These are phyloP conservation scores for Penaeus chinensis DNA, from an alignment of 1,140 invertebrate species.

Conservation along the genomic window DNA sequence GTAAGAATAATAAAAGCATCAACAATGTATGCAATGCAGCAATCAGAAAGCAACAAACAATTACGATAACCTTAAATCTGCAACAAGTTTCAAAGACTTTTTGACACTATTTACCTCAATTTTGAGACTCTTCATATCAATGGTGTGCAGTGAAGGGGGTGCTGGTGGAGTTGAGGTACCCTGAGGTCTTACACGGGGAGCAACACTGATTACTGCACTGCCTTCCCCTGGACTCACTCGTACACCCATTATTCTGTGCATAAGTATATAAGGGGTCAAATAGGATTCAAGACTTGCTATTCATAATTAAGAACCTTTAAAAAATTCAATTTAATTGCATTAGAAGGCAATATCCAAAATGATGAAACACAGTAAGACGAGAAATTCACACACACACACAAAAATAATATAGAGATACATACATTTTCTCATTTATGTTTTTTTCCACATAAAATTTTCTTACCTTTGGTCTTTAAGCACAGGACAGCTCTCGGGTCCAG, in stretches of 20 bases:
- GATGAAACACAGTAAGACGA: background rate
- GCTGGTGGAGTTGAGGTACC: conserved; percentile 63
- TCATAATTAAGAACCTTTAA: background rate
- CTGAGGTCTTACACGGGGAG: conserved; percentile 60
- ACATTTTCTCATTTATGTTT: background rate
- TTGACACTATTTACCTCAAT: conserved; percentile 69
- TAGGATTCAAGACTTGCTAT: background rate
- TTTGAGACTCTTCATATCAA: conserved; percentile 76
- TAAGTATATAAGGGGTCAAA: conserved; percentile 7
- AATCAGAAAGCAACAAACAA: too few species aligned
- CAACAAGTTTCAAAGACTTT: too few species aligned
- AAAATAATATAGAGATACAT: background rate
- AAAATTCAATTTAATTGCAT: background rate
- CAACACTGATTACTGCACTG: conserved; percentile 75
- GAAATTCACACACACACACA: background rate
- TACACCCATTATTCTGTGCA: conserved; percentile 71
- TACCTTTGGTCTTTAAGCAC: conserved; percentile 64
- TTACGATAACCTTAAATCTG: too few species aligned
- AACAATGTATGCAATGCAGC: too few species aligned
- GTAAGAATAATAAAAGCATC: too few species aligned
- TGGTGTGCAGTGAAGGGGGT: conserved; percentile 70
- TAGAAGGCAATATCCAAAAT: background rate
- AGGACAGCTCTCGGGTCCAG: conserved; percentile 66
- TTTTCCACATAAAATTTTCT: background rate
- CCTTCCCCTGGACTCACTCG: conserved; percentile 74